These are phyloP conservation scores for Tachystola acroxantha DNA, from an alignment of 2,888 invertebrate species.

Conservation along the genomic window DNA sequence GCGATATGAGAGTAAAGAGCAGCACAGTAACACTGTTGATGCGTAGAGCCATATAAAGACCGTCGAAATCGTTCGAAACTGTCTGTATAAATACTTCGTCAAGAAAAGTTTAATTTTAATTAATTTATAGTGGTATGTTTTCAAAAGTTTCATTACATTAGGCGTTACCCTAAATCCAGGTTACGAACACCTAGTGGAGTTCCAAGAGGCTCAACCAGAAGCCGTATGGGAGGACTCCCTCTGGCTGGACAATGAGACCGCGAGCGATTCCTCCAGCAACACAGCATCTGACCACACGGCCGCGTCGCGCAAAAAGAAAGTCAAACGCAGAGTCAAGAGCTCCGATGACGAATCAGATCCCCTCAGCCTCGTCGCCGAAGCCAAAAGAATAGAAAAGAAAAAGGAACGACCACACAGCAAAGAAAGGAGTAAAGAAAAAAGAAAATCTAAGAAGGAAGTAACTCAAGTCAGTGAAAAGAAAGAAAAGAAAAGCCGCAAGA, in stretches of 20 bases:
- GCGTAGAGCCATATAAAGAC: no score
- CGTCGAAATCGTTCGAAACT: no score
- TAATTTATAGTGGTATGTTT: no score
- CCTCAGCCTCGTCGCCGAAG: conserved; percentile 40
- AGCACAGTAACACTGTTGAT: no score
- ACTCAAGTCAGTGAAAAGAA: conserved; percentile 20
- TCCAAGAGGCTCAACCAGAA: conserved; percentile 53
- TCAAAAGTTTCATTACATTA: no score
- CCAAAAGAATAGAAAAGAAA: conserved; percentile 37
- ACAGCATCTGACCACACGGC: conserved; percentile 20
- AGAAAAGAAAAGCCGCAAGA: conserved; percentile 23
- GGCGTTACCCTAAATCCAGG: conserved; percentile 31
- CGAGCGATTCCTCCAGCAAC: conserved; percentile 29
- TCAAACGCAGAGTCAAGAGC: conserved; percentile 20
- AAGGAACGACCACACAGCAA: conserved; percentile 52
- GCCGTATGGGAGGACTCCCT: conserved; percentile 43
- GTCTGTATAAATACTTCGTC: no score
- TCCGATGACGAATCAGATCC: conserved; percentile 51
- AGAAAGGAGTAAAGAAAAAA: conserved; percentile 42
- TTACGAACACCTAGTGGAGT: conserved; percentile 65
- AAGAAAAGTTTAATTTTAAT: no score
- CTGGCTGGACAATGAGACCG: conserved; percentile 27
- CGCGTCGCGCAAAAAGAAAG: conserved; percentile 35
- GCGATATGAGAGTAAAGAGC: no score
- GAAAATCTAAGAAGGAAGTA: conserved; percentile 26